Evolutionary conservation across 1,140 invertebrate genomes (phyloP), one percentile per base, ranked within the genome.

Genomic region (Protaetia brevitarsis): DNA sequence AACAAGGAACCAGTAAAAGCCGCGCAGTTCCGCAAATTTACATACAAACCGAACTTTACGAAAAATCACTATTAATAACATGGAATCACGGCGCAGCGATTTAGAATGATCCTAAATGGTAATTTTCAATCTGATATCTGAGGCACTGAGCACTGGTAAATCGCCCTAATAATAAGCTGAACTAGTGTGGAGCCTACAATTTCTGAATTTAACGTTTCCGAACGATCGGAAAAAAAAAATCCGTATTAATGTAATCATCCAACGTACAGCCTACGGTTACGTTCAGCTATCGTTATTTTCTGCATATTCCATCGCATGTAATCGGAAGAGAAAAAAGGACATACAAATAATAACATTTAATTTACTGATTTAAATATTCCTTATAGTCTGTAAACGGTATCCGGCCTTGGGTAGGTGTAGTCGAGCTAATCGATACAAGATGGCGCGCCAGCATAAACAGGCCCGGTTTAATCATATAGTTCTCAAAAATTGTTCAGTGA

Each of bases 201-300:
- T 78, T 78, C 26, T n/a, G 70, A 77, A 75, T 77, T 76, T 73
- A 74, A 73, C 72, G 73, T 70, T 72, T 75, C 71, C 71, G 30
- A 51, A 51, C 57, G 13, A 29, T 27, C 57, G 57, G n/a, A n/a
- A n/a, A n/a, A n/a, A 28, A 31, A 51, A 68, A 70, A 69, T 72
- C 68, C 66, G 67, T 76, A 77, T 78, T 77, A 77, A 76, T 78
- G 74, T 78, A 78, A 78, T 78, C 75, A 76, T 69, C 68, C 8
- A 13, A 4, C 67, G 70, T 71, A 69, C 71, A 56, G 74, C 74
- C 74, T 63, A 59, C 36, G 67, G 76, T 68, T 59, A 59, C 26
- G 57, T 59, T 59, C 13, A 59, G 26, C 27, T 31, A 59, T 59
- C 57, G 57, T 59, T 29, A 59, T 59, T 59, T 59, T 59, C 27